These are phyloP conservation scores for Dynastes grantii DNA, from an alignment of 2,888 invertebrate genomes.

Conservation along the genomic window DNA sequence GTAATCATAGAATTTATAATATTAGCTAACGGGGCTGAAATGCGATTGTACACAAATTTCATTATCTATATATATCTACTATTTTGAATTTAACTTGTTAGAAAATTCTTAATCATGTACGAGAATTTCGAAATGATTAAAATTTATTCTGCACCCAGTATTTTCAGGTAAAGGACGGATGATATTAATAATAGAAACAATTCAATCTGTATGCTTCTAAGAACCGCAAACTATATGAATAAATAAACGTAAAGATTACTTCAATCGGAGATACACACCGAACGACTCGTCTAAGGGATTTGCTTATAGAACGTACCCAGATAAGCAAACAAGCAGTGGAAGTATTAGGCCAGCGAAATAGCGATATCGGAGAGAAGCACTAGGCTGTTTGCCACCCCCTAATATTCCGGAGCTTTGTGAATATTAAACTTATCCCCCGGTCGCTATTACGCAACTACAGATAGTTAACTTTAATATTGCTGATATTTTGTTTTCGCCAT, in stretches of 20 bases:
- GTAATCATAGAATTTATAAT: no score
- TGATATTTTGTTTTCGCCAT: slow-evolving; percentile 35
- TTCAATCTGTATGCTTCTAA: slow-evolving; percentile 21
- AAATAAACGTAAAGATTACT: slow-evolving; percentile 42
- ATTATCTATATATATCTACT: no score
- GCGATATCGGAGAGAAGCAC: slow-evolving; percentile 55
- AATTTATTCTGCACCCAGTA: no score
- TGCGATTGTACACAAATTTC: no score
- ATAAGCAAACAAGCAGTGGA: slow-evolving; percentile 46
- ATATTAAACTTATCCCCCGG: slow-evolving; percentile 60
- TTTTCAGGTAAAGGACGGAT: background rate
- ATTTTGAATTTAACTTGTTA: no score
- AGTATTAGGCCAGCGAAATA: slow-evolving; percentile 9
- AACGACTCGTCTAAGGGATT: slow-evolving; percentile 45
- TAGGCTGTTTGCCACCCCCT: slow-evolving; percentile 58
- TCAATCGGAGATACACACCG: slow-evolving; percentile 25
- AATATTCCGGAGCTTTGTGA: slow-evolving; percentile 62
- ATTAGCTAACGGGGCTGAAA: no score
- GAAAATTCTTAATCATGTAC: no score
- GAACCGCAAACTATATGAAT: slow-evolving; percentile 35
- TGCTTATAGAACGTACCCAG: slow-evolving; percentile 41
- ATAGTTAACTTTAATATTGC: slow-evolving; percentile 46
- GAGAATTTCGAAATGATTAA: no score
- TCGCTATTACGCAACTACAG: slow-evolving; percentile 53
- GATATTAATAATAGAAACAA: slow-evolving; percentile 22